phyloP scores from a whole-genome alignment of 2,113 vertebrate genomes.

The Cephalopholis sonnerati region DNA sequence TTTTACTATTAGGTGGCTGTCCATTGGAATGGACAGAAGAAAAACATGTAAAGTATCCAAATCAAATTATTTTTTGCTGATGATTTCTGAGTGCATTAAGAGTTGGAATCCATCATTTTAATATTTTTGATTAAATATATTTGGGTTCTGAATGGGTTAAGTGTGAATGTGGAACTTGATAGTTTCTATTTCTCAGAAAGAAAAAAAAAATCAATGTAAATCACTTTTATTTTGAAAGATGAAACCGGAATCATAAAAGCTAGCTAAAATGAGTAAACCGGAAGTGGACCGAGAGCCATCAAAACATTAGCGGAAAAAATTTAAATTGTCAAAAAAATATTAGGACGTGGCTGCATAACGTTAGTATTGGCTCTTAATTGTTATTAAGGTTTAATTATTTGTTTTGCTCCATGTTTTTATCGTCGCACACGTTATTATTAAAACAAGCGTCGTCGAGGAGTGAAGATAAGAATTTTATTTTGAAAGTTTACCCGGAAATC shows the following conservation, averaged over 20 bases:
- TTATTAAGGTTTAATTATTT: neutral
- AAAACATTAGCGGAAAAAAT: neutral
- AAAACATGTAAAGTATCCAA: too few species aligned
- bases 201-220: neutral
- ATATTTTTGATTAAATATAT: too few species aligned
- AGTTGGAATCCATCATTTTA: too few species aligned
- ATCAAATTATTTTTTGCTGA: too few species aligned
- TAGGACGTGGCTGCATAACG: fast-evolving
- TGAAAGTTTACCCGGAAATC: constrained; percentile 54
- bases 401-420: too few species aligned
- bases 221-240: constrained; percentile 57
- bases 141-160: too few species aligned
- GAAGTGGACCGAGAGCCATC: neutral
- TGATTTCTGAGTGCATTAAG: too few species aligned
- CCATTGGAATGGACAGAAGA: too few species aligned
- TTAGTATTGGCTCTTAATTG: fast-evolving
- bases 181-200: neutral
- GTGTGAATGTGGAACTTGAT: neutral
- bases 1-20: too few species aligned
- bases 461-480: constrained; percentile 36
- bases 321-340: neutral
- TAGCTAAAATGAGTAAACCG: neutral
- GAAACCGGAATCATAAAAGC: neutral
- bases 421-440: fast-evolving
- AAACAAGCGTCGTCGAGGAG: neutral